Evolutionary conservation across 2,888 invertebrate genomes (phyloP).

Genomic region (Boloria euphrosyne): DNA sequence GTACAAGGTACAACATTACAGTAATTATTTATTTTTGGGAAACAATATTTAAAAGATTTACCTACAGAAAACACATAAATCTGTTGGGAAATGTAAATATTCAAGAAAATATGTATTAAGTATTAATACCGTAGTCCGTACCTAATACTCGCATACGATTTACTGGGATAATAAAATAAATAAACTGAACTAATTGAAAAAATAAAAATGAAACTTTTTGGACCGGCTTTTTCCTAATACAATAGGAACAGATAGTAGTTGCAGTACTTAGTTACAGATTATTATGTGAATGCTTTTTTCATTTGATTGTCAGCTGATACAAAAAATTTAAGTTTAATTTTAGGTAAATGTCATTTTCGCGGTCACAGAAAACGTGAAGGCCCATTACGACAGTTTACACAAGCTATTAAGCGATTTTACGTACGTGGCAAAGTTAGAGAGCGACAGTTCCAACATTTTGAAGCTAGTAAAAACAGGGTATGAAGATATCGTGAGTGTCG

Average conservation of each 20-base stretch:
- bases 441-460: conserved; percentile 93
- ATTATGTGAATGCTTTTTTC: no score
- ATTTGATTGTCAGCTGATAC: neutral
- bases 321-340: conserved; percentile 37
- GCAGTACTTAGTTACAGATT: no score
- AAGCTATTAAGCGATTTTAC: conserved; percentile 87
- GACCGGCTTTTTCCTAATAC: no score
- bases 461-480: conserved; percentile 91
- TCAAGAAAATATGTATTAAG: no score
- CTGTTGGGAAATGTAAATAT: no score
- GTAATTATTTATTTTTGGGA: neutral
- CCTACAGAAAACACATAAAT: no score
- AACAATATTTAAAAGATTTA: neutral
- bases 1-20: conserved; percentile 77
- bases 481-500: conserved; percentile 86
- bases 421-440: conserved; percentile 89
- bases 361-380: conserved; percentile 86
- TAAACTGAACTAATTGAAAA: no score
- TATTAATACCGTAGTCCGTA: no score
- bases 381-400: conserved; percentile 86
- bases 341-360: conserved; percentile 93
- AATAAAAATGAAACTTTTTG: no score
- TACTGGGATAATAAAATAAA: no score
- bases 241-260: no score
- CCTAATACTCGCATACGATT: no score